Conservation (phyloP, 2,113 vertebrate species). For the Labeo rohita region DNA sequence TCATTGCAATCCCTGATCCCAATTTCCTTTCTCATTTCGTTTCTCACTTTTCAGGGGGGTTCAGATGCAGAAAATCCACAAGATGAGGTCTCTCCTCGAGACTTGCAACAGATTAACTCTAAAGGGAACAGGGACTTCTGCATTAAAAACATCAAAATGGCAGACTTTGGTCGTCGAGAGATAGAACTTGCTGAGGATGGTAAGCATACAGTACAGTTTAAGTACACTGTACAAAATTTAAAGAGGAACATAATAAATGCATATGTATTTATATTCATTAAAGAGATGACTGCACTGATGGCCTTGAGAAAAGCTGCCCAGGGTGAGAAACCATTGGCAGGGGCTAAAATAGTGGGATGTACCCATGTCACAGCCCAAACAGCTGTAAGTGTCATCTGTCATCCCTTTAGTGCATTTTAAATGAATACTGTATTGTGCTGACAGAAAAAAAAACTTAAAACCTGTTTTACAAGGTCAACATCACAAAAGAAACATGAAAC, state of each 20-base stretch:
- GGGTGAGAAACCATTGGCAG: conserved; percentile 88
- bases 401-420: conserved; percentile 13
- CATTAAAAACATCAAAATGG: conserved; percentile 90
- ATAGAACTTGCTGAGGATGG: conserved; percentile 92
- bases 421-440: not conserved
- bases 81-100: conserved; percentile 82
- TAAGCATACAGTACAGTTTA: conserved; percentile 31
- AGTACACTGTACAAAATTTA: not conserved
- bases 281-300: conserved; percentile 96
- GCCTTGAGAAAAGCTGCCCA: conserved; percentile 89
- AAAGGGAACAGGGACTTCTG: conserved; percentile 88
- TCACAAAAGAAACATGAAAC: conserved; percentile 4
- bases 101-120: conserved; percentile 85
- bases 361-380: conserved; percentile 95
- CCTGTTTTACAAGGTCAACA: conserved; percentile 5
- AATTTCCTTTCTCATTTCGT: not conserved
- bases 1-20: not conserved
- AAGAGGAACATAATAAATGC: not conserved
- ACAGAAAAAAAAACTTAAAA: not conserved
- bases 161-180: conserved; percentile 87
- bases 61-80: conserved; percentile 88
- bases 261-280: not conserved
- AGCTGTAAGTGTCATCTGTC: conserved; percentile 80
- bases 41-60: conserved; percentile 67
- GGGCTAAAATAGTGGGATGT: conserved; percentile 93